Evolutionary conservation across 2,888 invertebrate species (phyloP), one percentile per base, ranked within the genome.

Genomic region (Cetonia aurata): DNA sequence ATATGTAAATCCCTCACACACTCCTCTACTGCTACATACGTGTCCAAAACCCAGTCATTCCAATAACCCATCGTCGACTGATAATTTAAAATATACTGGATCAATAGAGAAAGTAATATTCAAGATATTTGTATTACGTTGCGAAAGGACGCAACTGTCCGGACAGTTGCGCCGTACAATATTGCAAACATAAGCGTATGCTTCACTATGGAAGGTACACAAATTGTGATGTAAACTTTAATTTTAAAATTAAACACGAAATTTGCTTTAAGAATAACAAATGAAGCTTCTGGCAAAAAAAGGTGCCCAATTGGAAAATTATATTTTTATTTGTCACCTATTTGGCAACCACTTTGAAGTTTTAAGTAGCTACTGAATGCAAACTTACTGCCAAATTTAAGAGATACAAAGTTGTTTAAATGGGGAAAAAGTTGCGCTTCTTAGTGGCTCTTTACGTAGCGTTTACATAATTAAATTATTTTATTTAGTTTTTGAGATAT

Each of bases 311-410:
- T 65, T 50, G 62, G 37, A 65, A 62, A 65, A 50, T 50, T 50
- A 50, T 52, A 65, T 46, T 65, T 52, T 52, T 52, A 52, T 52
- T 65, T 65, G 37, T 65, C 62, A 50, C 62, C 62, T 50, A 65
- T 50, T 65, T 65, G 62, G 62, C 62, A 65, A n/a, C 37, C 4
- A 25, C 33, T 52, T 10, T 41, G 41, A 50, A 17, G 50, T 25
- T 65, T 65, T 65, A 65, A 50, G 50, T 65, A 65, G 50, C 48
- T 50, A 9, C 37, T 17, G 37, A 62, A 50, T 50, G 62, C 17
- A 50, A 50, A 65, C 41, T 17, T 65, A 65, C 37, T 65, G 50
- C 62, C 62, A 65, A 33, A n/a, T n/a, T n/a, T n/a, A n/a, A n/a
- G n/a, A n/a, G n/a, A n/a, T n/a, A n/a, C n/a, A n/a, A n/a, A n/a